Base-by-base conservation (phyloP, 2,113 vertebrate species). In the Petroica traversi region DNA sequence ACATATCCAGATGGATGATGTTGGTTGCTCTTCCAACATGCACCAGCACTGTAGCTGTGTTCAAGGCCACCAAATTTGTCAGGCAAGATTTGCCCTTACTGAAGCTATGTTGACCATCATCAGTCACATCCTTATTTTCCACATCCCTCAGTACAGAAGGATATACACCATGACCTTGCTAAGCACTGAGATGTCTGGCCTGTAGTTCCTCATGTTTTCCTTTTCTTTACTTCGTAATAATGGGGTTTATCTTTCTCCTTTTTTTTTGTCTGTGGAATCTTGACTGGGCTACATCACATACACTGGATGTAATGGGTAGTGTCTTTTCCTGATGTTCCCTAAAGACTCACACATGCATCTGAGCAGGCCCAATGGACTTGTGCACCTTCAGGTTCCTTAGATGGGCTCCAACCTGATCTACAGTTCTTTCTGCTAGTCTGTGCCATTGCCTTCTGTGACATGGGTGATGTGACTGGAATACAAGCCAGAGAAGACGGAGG, bases 331-430 rank as follows among this genome's bases (percentile, higher is more conserved):
- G 74, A 55, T 41, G 6, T 55, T 36, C 9, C 17, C 58, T 43
- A 14, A 49, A 36, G 19, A n/a, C 33, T 66, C 0, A 0, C 11
- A 29, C 38, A 10, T 59, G 38, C 4, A 19, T 45, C 38, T 81
- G 52, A n/a, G 13, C 31, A 49, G 33, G 24, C 45, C 17, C 11
- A 15, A 18, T 33, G 19, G 19, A 36, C 16, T 25, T 38, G 49
- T 62, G 48, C 23, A 57, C 8, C 16, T 83, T 57, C 36, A 45
- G 4, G 5, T 84, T 90, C 36, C 36, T 76, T 49, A 29, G 28
- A 38, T 63, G 36, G 9, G 13, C 23, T 77, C 24, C 28, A 57
- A 0, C 7, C 15, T 63, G 26, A 36, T 49, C 72, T 57, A 3
- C 28, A n/a, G 12, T 67, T n/a, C 19, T 58, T 59, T 89, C 38